phyloP scores from a whole-genome alignment of 2,113 vertebrate genomes.

The Naja naja region DNA sequence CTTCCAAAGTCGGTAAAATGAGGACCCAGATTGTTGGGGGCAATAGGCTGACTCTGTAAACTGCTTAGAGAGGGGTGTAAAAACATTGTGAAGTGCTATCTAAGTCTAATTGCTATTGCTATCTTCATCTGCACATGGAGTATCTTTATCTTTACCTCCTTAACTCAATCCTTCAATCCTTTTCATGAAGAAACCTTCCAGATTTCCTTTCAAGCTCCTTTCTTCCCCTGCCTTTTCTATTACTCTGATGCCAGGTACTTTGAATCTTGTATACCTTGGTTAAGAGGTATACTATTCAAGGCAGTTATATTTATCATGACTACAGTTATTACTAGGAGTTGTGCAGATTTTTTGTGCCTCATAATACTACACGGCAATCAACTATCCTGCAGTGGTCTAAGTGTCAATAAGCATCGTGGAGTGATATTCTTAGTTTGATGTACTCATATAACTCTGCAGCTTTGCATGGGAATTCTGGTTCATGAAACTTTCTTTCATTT shows the following conservation, averaged over 20 bases:
- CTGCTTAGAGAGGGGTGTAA: too few species aligned
- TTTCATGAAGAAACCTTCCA: background rate
- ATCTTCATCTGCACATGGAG: background rate
- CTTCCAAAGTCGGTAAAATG: too few species aligned
- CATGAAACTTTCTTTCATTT: background rate
- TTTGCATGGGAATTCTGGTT: background rate
- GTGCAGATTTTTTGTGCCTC: background rate
- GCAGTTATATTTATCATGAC: background rate
- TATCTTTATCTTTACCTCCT: background rate
- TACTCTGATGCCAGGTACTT: background rate
- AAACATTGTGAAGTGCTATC: too few species aligned
- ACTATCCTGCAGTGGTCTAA: background rate
- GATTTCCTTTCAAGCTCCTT: background rate
- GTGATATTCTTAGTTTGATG: background rate
- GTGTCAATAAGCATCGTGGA: background rate
- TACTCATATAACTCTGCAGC: background rate
- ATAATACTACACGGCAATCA: background rate
- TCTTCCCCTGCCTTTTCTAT: background rate
- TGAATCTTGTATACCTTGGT: too few species aligned
- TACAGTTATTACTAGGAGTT: background rate
- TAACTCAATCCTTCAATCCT: background rate
- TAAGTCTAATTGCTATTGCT: too few species aligned
- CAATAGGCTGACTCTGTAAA: too few species aligned
- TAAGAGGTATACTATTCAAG: background rate
- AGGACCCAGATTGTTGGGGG: too few species aligned